A percentile compares a stretch with the other conserved stretches of the same genome.
Conservation (phyloP, 2,113 vertebrate genomes). For the Gadus chalcogrammus region DNA sequence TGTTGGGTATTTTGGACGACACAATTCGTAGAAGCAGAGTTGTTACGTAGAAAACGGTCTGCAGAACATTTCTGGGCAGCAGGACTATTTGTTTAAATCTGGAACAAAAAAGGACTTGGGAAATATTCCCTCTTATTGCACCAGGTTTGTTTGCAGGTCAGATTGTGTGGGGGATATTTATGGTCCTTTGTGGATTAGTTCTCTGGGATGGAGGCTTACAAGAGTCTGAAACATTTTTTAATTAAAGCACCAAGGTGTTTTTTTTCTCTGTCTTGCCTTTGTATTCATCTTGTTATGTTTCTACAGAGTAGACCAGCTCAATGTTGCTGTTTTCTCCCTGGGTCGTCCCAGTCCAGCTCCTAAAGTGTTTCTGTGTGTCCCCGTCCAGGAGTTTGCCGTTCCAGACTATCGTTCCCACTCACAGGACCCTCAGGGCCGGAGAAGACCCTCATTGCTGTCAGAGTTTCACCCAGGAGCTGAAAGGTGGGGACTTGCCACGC, state of each 20-base stretch:
- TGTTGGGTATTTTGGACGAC: slow-evolving; percentile 28
- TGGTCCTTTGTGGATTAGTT: slow-evolving; percentile 22
- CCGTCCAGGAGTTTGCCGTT: slow-evolving; percentile 84
- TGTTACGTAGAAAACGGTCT: slow-evolving; percentile 56
- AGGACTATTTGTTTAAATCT: slow-evolving; percentile 53
- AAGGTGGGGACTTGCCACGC: slow-evolving; percentile 71
- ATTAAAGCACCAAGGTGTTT: not conserved
- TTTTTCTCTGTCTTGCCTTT: no score
- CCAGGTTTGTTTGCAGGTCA: slow-evolving; percentile 50
- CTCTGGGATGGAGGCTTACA: not conserved
- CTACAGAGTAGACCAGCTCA: no score
- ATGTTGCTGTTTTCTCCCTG: no score
- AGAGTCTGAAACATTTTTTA: slow-evolving; percentile 8
- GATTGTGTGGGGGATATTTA: slow-evolving; percentile 44
- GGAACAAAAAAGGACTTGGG: slow-evolving; percentile 39
- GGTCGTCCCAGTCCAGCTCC: no score
- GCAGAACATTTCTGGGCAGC: slow-evolving; percentile 46
- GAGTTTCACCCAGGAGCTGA: slow-evolving; percentile 95
- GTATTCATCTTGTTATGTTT: no score
- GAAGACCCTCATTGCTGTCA: slow-evolving; percentile 91
- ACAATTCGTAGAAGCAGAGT: slow-evolving; percentile 51
- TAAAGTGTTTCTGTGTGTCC: slow-evolving; percentile 4
- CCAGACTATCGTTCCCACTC: slow-evolving; percentile 91
- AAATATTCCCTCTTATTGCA: slow-evolving; percentile 49
- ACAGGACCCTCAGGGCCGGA: slow-evolving; percentile 87